Evolutionary conservation across 2,113 vertebrate genomes (phyloP).

Genomic region (Tragelaphus strepsiceros): DNA sequence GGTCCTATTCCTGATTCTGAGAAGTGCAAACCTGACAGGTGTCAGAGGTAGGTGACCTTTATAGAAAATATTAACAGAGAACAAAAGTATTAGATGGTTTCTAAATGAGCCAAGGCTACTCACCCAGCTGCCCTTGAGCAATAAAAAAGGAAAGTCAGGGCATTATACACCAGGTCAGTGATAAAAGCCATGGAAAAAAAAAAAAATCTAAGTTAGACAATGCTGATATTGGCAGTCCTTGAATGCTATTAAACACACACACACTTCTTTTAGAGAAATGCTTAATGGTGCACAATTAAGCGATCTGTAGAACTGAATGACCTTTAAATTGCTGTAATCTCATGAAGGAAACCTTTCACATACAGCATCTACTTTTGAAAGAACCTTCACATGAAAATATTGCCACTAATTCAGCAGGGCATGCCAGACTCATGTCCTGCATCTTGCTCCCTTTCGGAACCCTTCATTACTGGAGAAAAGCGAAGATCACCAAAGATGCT

Average conservation of each 20-base stretch:
- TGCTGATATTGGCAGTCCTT: conserved; percentile 66
- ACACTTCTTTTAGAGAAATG: conserved; percentile 60
- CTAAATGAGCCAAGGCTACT: conserved; percentile 59
- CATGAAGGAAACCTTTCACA: conserved; percentile 54
- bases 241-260: conserved; percentile 30
- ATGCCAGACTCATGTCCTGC: neutral
- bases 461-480: conserved; percentile 11
- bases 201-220: conserved; percentile 56
- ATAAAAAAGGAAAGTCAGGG: conserved; percentile 57
- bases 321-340: conserved; percentile 70
- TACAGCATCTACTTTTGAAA: conserved; percentile 50
- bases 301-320: conserved; percentile 58
- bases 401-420: conserved; percentile 44
- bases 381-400: conserved; percentile 57
- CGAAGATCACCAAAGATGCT: conserved; percentile 29
- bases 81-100: conserved; percentile 59
- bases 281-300: conserved; percentile 70
- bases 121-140: conserved; percentile 61
- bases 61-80: conserved; percentile 63
- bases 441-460: conserved; percentile 9
- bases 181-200: conserved; percentile 58
- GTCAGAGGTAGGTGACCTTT: conserved; percentile 62
- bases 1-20: conserved; percentile 16
- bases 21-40: conserved; percentile 48
- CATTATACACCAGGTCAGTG: conserved; percentile 49